Base-by-base conservation (phyloP, 1,140 invertebrate species). In the Paraescarpia echinospica region DNA sequence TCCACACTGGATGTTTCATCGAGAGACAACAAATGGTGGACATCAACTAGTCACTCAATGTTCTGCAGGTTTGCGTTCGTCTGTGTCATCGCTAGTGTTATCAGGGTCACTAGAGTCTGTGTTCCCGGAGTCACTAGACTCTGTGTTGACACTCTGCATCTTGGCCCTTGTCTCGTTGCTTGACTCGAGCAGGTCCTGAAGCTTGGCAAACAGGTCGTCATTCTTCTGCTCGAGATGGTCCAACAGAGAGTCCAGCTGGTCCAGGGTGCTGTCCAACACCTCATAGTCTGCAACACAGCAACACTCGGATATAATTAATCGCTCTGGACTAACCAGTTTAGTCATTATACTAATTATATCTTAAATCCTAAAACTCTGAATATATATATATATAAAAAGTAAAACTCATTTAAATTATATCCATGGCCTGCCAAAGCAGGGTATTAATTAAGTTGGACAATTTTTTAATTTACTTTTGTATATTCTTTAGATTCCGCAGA, bases 171-270 rank as follows among this genome's bases (percentile, higher is more conserved):
- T 92, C 27, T 59, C 92, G 1, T 88, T 48, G 51, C 88, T 92
- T 34, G 51, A 34, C 41, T 92, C 35, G 5, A 92, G 59, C 59
- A 92, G 92, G 27, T 51, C 92, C 33, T 92, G 41, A 9, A 92
- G 92, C 34, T 88, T 51, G 34, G 92, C 92, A 33, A 77, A 51
- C 59, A 92, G 92, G 34, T 34, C 33, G 51, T 92, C 92, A 88
- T 92, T 92, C 35, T 88, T 92, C 92, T 92, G 92, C 51, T 92
- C 92, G 8, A 92, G 18, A 31, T 48, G 31, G 35, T 92, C 59
- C 59, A 92, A 27, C 34, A 77, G 59, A n/a, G 35, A 27, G 59
- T 88, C 59, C 8, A 92, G 51, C 59, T 92, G 35, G 88, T 92
- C 51, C 18, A 92, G 31, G 33, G 92, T 77, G 14, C 59, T 88